Percentiles rank a stretch among this genome's conserved stretches.
Conservation (phyloP, 1,140 invertebrate species). For the Heterodera carotae region DNA sequence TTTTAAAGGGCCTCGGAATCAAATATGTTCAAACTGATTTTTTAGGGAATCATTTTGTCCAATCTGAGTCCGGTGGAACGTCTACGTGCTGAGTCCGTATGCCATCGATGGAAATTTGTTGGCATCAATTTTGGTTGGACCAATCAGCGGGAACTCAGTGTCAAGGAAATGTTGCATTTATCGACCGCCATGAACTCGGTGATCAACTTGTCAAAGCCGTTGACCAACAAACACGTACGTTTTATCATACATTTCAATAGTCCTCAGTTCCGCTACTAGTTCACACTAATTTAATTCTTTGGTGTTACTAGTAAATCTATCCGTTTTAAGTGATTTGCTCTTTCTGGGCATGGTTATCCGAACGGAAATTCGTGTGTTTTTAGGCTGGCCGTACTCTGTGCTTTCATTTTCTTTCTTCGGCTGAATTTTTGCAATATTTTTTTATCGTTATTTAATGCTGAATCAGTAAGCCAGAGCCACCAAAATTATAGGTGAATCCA, state of each 20-base stretch:
- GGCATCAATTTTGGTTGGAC: conserved; percentile 10
- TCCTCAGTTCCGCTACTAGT: neutral
- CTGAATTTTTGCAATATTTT: no score
- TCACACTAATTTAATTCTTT: no score
- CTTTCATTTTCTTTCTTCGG: no score
- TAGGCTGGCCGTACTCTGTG: no score
- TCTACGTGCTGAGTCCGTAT: conserved; percentile 13
- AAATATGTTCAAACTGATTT: neutral
- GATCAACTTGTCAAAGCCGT: neutral
- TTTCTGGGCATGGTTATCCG: no score
- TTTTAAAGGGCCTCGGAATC: no score
- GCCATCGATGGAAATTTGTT: conserved; percentile 15
- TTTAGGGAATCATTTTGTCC: conserved; percentile 10
- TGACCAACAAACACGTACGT: conserved; percentile 6
- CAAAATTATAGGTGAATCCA: no score
- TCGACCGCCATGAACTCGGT: neutral
- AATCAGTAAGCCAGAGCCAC: no score
- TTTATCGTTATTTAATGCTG: no score
- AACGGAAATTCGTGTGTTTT: no score
- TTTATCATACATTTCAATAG: neutral
- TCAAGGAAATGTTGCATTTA: conserved; percentile 1
- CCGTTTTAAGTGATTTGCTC: no score
- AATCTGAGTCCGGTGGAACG: conserved; percentile 19
- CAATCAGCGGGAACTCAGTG: neutral
- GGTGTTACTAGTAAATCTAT: no score